phyloP scores from a whole-genome alignment of 2,888 invertebrate genomes.

The Hirudinaria manillensis region DNA sequence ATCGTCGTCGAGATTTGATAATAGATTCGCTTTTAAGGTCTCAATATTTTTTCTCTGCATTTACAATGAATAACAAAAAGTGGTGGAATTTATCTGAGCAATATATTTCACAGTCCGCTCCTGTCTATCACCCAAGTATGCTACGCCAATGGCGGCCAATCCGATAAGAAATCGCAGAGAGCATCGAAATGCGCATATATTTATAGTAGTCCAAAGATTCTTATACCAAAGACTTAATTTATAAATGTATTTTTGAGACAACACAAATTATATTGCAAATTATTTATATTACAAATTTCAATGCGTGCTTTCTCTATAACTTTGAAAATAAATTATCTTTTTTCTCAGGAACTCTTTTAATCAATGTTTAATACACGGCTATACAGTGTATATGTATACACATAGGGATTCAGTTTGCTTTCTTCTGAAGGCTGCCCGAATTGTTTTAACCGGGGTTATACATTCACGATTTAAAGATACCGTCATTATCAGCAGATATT shows the following conservation, averaged over 20 bases:
- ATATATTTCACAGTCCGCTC: neutral
- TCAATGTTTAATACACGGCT: too few relatives aligned
- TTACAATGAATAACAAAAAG: slow-evolving; percentile 4
- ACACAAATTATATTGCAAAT: too few relatives aligned
- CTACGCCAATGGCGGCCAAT: slow-evolving; percentile 23
- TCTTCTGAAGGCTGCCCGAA: too few relatives aligned
- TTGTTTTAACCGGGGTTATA: too few relatives aligned
- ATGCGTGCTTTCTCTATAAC: too few relatives aligned
- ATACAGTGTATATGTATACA: too few relatives aligned
- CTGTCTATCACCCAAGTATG: neutral
- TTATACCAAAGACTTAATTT: neutral
- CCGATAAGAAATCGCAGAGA: slow-evolving; percentile 6
- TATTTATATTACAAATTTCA: too few relatives aligned
- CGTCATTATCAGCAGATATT: too few relatives aligned
- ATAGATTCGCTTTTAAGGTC: slow-evolving; percentile 22
- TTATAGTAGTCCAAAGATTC: slow-evolving; percentile 8
- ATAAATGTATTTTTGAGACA: neutral
- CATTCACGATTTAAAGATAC: too few relatives aligned
- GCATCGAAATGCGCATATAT: slow-evolving; percentile 11
- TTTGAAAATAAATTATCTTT: too few relatives aligned
- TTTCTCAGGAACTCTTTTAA: too few relatives aligned
- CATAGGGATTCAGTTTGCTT: too few relatives aligned
- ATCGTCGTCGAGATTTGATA: slow-evolving; percentile 26
- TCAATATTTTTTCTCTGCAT: slow-evolving; percentile 27
- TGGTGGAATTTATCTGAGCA: slow-evolving; percentile 9